A percentile compares a stretch with the other conserved stretches of the same genome.
These are phyloP conservation scores for Eupristina koningsbergeri DNA, from an alignment of 1,140 invertebrate genomes.

Conservation along the genomic window DNA sequence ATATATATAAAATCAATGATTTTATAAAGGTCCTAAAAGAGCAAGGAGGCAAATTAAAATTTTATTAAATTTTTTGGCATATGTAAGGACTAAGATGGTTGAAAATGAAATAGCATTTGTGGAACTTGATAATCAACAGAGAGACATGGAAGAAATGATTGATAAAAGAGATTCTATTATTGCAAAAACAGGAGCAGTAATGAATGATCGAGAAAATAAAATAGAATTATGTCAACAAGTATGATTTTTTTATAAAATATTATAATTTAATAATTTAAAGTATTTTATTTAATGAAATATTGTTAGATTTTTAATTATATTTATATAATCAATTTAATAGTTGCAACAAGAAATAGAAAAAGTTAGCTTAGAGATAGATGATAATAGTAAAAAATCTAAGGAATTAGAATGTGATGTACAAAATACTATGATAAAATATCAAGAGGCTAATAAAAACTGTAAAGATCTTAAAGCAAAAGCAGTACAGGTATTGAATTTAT, in stretches of 20 bases:
- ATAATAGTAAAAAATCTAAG: conserved; percentile 41
- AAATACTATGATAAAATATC: conserved; percentile 25
- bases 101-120: conserved; percentile 51
- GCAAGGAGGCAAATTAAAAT: conserved; percentile 56
- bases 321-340: conserved; percentile 37
- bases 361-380: conserved; percentile 34
- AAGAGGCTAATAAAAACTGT: conserved; percentile 35
- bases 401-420: conserved; percentile 43
- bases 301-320: background rate
- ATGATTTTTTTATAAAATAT: conserved; percentile 11
- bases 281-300: background rate
- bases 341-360: conserved; percentile 53
- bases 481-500: conserved; percentile 27
- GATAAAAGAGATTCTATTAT: conserved; percentile 48
- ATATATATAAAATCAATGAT: background rate
- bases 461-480: conserved; percentile 49
- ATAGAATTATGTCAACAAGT: conserved; percentile 41
- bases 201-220: conserved; percentile 53
- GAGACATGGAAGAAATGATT: conserved; percentile 51
- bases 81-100: conserved; percentile 54
- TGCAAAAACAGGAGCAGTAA: conserved; percentile 48
- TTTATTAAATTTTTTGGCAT: conserved; percentile 61
- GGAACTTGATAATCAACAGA: conserved; percentile 50
- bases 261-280: background rate
- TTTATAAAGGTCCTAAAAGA: conserved; percentile 57